These are phyloP conservation scores for Corynorhinus townsendii DNA, from an alignment of 2,113 vertebrate genomes.

Conservation along the genomic window DNA sequence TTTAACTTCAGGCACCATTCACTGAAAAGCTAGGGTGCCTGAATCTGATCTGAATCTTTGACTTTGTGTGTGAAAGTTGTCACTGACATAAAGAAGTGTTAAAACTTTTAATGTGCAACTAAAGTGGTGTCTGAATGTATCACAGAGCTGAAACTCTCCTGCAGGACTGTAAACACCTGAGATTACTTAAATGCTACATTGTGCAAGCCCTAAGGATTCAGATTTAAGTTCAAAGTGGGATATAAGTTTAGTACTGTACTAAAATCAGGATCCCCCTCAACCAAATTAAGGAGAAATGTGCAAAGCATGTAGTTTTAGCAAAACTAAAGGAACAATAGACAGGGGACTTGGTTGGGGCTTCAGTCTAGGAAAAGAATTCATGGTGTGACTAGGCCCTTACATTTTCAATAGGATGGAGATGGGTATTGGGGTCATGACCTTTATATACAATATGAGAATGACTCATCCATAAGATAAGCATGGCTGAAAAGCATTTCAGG, in stretches of 20 bases:
- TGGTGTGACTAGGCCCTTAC: background rate
- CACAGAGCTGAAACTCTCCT: background rate
- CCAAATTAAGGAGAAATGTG: background rate
- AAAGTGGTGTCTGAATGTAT: background rate
- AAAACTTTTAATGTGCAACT: slow-evolving; percentile 4
- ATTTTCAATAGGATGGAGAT: background rate
- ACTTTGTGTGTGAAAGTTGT: slow-evolving; percentile 24
- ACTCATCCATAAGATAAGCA: background rate
- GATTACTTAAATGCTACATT: background rate
- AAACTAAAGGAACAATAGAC: background rate
- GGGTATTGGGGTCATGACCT: background rate
- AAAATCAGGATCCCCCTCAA: background rate
- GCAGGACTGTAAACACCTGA: background rate
- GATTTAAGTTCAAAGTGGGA: background rate
- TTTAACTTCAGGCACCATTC: slow-evolving; percentile 27
- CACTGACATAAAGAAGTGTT: background rate
- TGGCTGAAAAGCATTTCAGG: background rate
- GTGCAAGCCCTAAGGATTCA: background rate
- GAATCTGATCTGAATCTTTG: slow-evolving; percentile 26
- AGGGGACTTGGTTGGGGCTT: background rate
- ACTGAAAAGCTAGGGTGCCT: background rate
- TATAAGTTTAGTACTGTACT: background rate
- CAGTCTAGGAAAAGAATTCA: background rate
- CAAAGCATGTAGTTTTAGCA: background rate
- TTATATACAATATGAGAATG: background rate